Percentiles rank a stretch among this genome's conserved stretches.
phyloP scores from a whole-genome alignment of 2,888 invertebrate species.

The Sinohyriopsis cumingii region DNA sequence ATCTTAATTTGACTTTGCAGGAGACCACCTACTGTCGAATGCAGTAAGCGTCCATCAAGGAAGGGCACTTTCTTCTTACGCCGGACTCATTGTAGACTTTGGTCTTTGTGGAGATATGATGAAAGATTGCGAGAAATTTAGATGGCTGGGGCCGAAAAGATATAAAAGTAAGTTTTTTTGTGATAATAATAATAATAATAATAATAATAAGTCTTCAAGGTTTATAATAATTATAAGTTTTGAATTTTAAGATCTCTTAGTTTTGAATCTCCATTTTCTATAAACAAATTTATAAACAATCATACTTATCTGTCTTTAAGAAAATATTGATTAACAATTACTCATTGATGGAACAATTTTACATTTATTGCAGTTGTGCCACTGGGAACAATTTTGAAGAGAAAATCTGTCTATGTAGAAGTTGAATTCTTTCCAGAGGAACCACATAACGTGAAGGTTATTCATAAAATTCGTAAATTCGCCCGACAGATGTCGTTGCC shows the following conservation, averaged over 20 bases:
- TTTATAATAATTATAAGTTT: too few species aligned
- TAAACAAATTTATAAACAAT: too few species aligned
- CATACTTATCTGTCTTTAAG: too few species aligned
- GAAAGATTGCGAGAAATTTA: slow-evolving; percentile 57
- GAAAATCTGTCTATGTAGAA: slow-evolving; percentile 50
- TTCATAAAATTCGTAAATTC: slow-evolving; percentile 9
- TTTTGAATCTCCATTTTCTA: too few species aligned
- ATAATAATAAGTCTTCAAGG: too few species aligned
- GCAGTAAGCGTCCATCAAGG: slow-evolving; percentile 57
- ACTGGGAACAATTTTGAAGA: slow-evolving; percentile 37
- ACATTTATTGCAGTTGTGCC: slow-evolving; percentile 49
- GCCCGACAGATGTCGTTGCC: slow-evolving; percentile 37
- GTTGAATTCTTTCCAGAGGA: slow-evolving; percentile 48
- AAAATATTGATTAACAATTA: too few species aligned
- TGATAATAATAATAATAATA: not conserved
- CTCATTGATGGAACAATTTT: too few species aligned
- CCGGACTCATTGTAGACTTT: slow-evolving; percentile 54
- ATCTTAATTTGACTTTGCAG: slow-evolving; percentile 12
- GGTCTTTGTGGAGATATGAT: slow-evolving; percentile 62
- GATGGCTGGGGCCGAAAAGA: slow-evolving; percentile 59
- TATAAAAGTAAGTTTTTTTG: slow-evolving; percentile 49
- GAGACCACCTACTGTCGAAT: slow-evolving; percentile 46
- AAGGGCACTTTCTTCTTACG: slow-evolving; percentile 42
- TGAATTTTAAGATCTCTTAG: too few species aligned
- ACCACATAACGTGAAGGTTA: slow-evolving; percentile 11